Conservation (phyloP, 2,797 vertebrate genomes). For the Xyrichtys novacula region DNA sequence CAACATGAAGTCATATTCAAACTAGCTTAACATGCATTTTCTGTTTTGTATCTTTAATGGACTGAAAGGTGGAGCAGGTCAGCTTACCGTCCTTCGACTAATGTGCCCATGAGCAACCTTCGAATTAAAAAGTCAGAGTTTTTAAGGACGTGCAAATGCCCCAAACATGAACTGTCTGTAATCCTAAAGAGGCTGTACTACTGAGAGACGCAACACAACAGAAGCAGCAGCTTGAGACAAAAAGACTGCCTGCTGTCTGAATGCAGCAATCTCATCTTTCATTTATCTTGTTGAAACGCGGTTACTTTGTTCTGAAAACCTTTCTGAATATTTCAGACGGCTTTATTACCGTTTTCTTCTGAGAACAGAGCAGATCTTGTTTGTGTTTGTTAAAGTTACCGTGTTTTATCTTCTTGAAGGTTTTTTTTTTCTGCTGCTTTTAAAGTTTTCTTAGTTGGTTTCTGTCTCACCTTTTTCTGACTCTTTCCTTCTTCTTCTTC, state of each 20-base stretch:
- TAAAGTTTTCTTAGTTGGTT: slow-evolving; percentile 1
- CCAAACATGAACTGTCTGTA: slow-evolving; percentile 26
- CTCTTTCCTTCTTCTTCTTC: slow-evolving; percentile 28
- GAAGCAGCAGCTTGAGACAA: slow-evolving; percentile 11
- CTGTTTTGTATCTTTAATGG: slow-evolving; percentile 25
- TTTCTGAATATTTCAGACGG: slow-evolving; percentile 63
- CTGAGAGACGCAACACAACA: slow-evolving; percentile 45
- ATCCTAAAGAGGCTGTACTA: slow-evolving; percentile 29
- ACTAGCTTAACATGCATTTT: not conserved
- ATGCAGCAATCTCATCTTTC: slow-evolving; percentile 45
- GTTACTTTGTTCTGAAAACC: slow-evolving; percentile 46
- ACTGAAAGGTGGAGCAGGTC: not conserved
- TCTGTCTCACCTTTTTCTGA: not conserved
- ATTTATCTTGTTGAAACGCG: slow-evolving; percentile 42
- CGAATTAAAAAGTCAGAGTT: slow-evolving; percentile 28
- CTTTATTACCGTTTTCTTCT: slow-evolving; percentile 40
- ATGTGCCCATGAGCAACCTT: slow-evolving; percentile 10
- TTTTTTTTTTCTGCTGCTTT: slow-evolving; percentile 2
- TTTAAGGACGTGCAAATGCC: slow-evolving; percentile 32
- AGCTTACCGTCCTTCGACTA: not conserved
- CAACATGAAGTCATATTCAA: slow-evolving; percentile 20
- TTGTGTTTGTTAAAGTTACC: slow-evolving; percentile 14
- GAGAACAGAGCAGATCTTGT: slow-evolving; percentile 41
- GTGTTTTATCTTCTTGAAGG: not conserved
- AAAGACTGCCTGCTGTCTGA: slow-evolving; percentile 29